Percentiles rank a stretch among this genome's conserved stretches.
Evolutionary conservation across 53 echinoderm and acorn worm species (phyloP).

Genomic region (Echinometra lucunter): DNA sequence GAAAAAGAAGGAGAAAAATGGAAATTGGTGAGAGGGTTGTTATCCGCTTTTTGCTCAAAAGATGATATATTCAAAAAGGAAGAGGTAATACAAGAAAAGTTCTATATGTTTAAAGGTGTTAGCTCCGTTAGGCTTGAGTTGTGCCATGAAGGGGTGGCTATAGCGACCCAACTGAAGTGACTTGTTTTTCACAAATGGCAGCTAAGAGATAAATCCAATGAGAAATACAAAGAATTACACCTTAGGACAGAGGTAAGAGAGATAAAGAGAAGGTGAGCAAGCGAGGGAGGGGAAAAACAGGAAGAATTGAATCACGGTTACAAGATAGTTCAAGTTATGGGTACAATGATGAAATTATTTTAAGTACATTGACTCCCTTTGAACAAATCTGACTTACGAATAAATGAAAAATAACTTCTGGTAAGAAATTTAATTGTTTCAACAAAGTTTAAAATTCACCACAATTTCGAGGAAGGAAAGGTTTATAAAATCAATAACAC

Average conservation of each 20-base stretch:
- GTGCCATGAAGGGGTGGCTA: conserved; percentile 41
- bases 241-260: conserved; percentile 22
- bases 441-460: too few relatives aligned
- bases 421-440: too few relatives aligned
- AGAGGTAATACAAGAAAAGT: not conserved
- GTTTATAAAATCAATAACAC: too few relatives aligned
- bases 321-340: too few relatives aligned
- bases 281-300: not conserved
- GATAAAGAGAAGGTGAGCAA: not conserved
- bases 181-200: conserved; percentile 57
- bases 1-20: not conserved
- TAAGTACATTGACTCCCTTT: too few relatives aligned
- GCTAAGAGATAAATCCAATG: conserved; percentile 70
- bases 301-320: not conserved
- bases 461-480: too few relatives aligned
- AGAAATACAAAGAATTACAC: conserved; percentile 34
- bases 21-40: conserved; percentile 42
- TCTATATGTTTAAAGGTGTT: not conserved
- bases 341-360: too few relatives aligned
- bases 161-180: conserved; percentile 53
- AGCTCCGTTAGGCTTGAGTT: conserved; percentile 36
- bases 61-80: not conserved
- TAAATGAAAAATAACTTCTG: too few relatives aligned
- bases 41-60: conserved; percentile 41
- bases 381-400: too few relatives aligned